Conservation (phyloP, 2,888 invertebrate genomes). For the Crioceris asparagi region DNA sequence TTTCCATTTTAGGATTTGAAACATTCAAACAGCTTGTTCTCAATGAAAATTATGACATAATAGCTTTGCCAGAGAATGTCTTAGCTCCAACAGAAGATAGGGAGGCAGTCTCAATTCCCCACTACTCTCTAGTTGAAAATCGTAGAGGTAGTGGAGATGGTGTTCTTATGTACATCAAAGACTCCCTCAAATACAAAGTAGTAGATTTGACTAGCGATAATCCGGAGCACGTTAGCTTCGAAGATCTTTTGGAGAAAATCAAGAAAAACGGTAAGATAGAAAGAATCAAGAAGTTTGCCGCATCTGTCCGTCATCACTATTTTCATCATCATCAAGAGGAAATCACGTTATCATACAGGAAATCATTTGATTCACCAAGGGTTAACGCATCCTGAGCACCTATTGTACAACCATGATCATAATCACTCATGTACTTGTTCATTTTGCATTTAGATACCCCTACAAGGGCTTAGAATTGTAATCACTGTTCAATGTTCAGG, state of each 20-base stretch:
- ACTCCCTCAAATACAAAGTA: conserved; percentile 29
- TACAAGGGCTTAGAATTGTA: too few relatives aligned
- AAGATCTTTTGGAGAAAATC: conserved; percentile 25
- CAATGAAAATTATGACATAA: conserved; percentile 28
- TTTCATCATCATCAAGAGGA: background rate
- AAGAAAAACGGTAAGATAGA: conserved; percentile 23
- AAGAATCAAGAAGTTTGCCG: conserved; percentile 7
- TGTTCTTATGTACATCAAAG: conserved; percentile 28
- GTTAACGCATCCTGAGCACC: background rate
- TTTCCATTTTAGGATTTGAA: conserved; percentile 25
- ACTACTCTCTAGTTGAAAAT: conserved; percentile 28
- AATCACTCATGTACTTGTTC: too few relatives aligned
- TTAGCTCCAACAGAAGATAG: conserved; percentile 28
- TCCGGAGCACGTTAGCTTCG: conserved; percentile 25
- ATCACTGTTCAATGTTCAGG: too few relatives aligned
- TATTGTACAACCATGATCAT: background rate
- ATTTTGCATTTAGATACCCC: too few relatives aligned
- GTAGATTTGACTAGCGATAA: conserved; percentile 25
- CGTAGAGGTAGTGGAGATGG: conserved; percentile 28
- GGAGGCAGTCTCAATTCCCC: conserved; percentile 27
- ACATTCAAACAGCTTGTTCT: conserved; percentile 27
- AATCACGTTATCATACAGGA: background rate
- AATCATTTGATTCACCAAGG: background rate
- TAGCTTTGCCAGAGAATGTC: conserved; percentile 27
- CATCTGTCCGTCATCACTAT: background rate